Conservation (phyloP, 2,888 invertebrate genomes). For the Cerastis rubricosa region DNA sequence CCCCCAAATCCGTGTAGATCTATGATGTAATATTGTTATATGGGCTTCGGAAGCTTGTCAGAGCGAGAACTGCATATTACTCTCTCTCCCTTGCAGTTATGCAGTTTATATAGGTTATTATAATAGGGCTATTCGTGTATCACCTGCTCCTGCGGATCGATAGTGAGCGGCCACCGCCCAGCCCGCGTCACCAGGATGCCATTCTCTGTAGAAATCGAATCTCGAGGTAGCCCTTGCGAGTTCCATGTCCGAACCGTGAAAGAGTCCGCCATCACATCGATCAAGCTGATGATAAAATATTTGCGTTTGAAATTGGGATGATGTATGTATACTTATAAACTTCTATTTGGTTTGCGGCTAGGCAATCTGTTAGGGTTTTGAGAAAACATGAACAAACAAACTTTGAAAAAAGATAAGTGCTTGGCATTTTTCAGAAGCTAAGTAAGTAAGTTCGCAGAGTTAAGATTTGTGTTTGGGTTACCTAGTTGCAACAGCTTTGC, state of each 20-base stretch:
- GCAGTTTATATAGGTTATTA: not conserved
- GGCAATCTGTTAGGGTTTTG: not conserved
- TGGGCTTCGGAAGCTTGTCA: not conserved
- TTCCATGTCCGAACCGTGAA: slow-evolving; percentile 98
- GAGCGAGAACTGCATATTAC: slow-evolving; percentile 11
- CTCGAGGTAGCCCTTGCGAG: slow-evolving; percentile 96
- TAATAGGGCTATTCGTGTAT: slow-evolving; percentile 3
- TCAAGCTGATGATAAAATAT: slow-evolving; percentile 90
- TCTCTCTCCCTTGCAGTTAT: not conserved
- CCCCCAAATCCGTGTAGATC: not conserved
- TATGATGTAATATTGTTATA: not conserved
- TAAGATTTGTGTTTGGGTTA: not conserved
- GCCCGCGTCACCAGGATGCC: slow-evolving; percentile 96
- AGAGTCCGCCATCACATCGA: slow-evolving; percentile 94
- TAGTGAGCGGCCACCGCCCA: slow-evolving; percentile 97
- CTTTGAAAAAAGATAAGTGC: not conserved
- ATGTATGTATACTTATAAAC: not conserved
- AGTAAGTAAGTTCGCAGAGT: not conserved
- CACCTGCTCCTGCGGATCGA: slow-evolving; percentile 98
- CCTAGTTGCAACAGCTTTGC: too few species aligned
- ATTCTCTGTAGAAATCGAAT: slow-evolving; percentile 97
- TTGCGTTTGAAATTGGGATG: not conserved
- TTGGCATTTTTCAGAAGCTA: not conserved
- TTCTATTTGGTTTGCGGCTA: not conserved
- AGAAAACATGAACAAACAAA: not conserved